These are phyloP conservation scores for Cheilosia impressa DNA, from an alignment of 2,888 invertebrate genomes.

Conservation along the genomic window DNA sequence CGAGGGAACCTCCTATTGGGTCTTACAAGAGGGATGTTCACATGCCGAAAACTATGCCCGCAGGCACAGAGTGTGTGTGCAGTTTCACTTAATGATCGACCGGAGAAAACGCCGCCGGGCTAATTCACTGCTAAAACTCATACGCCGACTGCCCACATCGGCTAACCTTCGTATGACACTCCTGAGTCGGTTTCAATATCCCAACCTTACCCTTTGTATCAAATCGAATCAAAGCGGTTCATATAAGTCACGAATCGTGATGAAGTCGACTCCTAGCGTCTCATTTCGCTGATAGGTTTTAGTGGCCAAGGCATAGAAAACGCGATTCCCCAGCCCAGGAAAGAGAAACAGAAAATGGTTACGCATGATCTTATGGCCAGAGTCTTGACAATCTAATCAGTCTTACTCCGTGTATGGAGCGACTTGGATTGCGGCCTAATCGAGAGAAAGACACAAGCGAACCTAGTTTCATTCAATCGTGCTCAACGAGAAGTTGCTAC, in stretches of 20 bases:
- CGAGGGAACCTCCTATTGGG: constrained; percentile 17
- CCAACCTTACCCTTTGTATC: constrained; percentile 65
- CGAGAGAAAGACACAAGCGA: constrained; percentile 38
- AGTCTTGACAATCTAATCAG: constrained; percentile 63
- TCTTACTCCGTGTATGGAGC: background rate
- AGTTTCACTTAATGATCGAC: too few species aligned
- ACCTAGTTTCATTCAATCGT: constrained; percentile 55
- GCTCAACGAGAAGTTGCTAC: constrained; percentile 47
- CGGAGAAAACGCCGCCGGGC: too few species aligned
- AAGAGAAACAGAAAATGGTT: constrained; percentile 60
- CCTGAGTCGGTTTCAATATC: constrained; percentile 50
- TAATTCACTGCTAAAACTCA: background rate
- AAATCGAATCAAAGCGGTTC: constrained; percentile 39
- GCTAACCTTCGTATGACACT: constrained; percentile 52
- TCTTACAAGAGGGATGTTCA: background rate
- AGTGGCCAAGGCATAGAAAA: constrained; percentile 8
- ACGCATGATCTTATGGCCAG: constrained; percentile 61
- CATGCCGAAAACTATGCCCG: background rate
- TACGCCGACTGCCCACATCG: background rate
- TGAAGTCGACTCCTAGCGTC: constrained; percentile 15
- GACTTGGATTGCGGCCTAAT: constrained; percentile 17
- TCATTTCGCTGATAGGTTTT: background rate
- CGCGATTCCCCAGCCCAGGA: constrained; percentile 48
- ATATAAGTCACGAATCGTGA: constrained; percentile 23
- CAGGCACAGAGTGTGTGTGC: too few species aligned